Percentiles rank a stretch among this genome's conserved stretches.
Conservation (phyloP, 2,113 vertebrate genomes). For the Haplotaxodon microlepis region DNA sequence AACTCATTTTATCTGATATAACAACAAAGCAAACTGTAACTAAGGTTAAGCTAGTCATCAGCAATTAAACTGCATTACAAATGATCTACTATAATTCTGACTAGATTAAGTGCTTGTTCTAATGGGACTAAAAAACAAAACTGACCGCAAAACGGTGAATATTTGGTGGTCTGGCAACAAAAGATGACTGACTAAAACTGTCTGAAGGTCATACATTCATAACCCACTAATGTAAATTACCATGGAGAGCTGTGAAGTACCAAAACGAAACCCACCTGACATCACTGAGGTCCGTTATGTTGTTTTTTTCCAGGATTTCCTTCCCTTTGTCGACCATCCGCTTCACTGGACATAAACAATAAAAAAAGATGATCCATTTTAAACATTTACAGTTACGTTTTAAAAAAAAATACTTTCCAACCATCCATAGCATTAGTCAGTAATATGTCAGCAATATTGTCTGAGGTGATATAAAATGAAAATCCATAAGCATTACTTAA, state of each 20-base stretch:
- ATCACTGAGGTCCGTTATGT: conserved; percentile 80
- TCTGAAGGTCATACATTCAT: background rate
- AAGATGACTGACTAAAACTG: background rate
- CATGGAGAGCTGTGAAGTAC: background rate
- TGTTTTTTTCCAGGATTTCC: conserved; percentile 81
- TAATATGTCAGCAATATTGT: background rate
- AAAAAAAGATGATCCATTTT: background rate
- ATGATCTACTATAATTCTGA: background rate
- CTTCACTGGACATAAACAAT: conserved; percentile 72
- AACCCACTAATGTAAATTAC: background rate
- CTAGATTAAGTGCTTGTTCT: background rate
- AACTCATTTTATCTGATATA: background rate
- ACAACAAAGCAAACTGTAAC: background rate
- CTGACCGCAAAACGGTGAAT: background rate
- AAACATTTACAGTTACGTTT: background rate
- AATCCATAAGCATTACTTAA: background rate
- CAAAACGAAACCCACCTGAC: conserved; percentile 73
- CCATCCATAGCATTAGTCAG: background rate
- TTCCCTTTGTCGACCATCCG: conserved; percentile 85
- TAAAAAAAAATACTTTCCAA: background rate
- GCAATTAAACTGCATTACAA: background rate
- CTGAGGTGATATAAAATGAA: background rate
- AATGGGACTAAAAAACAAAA: background rate
- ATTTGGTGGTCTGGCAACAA: background rate
- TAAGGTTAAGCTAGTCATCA: background rate